Evolutionary conservation across 2,797 vertebrate species (phyloP), one percentile per base, ranked within the genome.

Genomic region (Salarias fasciatus): DNA sequence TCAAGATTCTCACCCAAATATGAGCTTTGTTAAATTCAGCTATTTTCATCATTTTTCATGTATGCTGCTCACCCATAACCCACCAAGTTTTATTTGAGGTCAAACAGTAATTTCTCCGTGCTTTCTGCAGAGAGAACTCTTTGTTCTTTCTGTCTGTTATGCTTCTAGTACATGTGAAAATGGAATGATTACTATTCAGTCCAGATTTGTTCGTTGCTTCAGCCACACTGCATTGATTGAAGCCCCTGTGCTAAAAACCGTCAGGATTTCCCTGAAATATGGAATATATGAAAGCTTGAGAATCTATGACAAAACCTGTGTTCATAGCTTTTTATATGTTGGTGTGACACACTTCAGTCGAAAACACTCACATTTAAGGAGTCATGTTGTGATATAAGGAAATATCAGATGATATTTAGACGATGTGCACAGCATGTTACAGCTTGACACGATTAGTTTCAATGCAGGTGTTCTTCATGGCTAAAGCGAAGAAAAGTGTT

Each of bases 181-280:
- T 55, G 36, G 63, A 45, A 11, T 1, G 14, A n/a, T 45, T 35
- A 37, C 36, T 6, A 69, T 49, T 69, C 53, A 50, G 40, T 36
- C 30, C 52, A 64, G 46, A 44, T 15, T 24, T 37, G 45, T 63
- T 50, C 38, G 11, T 18, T 53, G 35, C 13, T 66, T 9, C 63
- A 48, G 42, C 35, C 66, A 49, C 0, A 11, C 31, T 48, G 14
- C 29, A 33, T 29, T 55, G 54, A 68, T 43, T 14, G 10, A 50
- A 45, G 47, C 59, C 14, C 56, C 15, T 37, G 29, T 24, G n/a
- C 24, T 49, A 37, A 44, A 48, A 64, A 35, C 0, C 30, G 15
- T 35, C 14, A 41, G 12, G 11, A 35, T 58, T 66, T 53, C 12
- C 18, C 15, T 24, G 3, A 52, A 56, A 43, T 11, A 28, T 5